Percentiles rank a stretch among this genome's conserved stretches.
These are phyloP conservation scores for Himantopus leucocephalus DNA, from an alignment of 2,113 vertebrate genomes.

Conservation along the genomic window DNA sequence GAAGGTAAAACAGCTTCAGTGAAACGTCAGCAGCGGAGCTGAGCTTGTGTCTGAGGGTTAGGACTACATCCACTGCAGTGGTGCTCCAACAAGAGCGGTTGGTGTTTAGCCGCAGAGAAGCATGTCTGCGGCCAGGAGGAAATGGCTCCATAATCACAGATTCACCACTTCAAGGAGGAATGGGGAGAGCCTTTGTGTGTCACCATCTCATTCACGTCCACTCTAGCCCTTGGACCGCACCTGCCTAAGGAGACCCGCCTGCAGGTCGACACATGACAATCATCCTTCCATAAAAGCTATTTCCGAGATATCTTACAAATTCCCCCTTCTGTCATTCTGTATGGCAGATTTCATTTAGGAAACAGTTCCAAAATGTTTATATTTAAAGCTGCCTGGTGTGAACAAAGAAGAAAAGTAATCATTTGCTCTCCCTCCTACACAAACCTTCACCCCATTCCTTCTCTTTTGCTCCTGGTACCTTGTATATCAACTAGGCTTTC, in stretches of 20 bases:
- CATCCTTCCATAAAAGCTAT: neutral
- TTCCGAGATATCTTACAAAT: neutral
- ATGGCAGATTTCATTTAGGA: neutral
- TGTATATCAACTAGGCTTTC: neutral
- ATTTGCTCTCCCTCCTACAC: neutral
- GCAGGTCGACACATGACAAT: neutral
- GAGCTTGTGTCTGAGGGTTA: neutral
- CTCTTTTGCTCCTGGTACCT: neutral
- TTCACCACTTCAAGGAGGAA: neutral
- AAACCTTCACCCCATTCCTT: rapidly evolving
- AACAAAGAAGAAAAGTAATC: neutral
- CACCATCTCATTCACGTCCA: neutral
- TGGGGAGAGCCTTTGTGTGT: neutral
- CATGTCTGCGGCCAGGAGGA: neutral
- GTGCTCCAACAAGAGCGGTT: neutral
- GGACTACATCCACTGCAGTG: rapidly evolving
- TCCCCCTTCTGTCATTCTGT: too few relatives aligned
- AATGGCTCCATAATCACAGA: neutral
- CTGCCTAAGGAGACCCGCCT: neutral
- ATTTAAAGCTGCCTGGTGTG: neutral
- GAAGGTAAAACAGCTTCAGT: neutral
- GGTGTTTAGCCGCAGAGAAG: neutral
- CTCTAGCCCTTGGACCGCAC: neutral
- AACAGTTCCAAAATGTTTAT: neutral
- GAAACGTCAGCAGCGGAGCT: neutral